phyloP scores from a whole-genome alignment of 2,888 invertebrate genomes.

The Heliconius ethilla region DNA sequence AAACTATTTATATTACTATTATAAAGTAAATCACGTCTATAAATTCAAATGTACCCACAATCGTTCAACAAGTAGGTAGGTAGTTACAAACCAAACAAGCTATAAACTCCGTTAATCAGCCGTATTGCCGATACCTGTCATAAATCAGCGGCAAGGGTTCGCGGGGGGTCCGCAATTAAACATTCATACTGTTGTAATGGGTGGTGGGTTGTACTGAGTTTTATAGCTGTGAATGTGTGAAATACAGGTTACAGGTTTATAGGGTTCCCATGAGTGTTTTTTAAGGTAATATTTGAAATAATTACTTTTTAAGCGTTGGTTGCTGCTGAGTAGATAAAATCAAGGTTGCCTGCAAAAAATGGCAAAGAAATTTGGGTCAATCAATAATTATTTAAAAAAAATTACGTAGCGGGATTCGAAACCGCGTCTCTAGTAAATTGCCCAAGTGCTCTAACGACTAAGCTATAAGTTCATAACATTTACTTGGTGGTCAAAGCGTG shows the following conservation, averaged over 20 bases:
- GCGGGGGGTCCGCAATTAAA: conserved; percentile 46
- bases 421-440: too few relatives aligned
- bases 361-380: too few relatives aligned
- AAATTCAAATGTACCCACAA: not conserved
- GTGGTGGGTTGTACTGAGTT: conserved; percentile 49
- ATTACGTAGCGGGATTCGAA: too few relatives aligned
- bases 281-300: too few relatives aligned
- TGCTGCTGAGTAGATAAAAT: too few relatives aligned
- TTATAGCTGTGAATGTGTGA: conserved; percentile 53
- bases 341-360: too few relatives aligned
- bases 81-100: conserved; percentile 23
- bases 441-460: too few relatives aligned
- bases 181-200: conserved; percentile 51
- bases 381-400: too few relatives aligned
- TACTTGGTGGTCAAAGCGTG: too few relatives aligned
- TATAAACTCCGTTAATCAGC: conserved; percentile 52
- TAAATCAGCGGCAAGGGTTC: conserved; percentile 52
- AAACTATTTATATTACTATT: not conserved
- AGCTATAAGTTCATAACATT: too few relatives aligned
- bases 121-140: conserved; percentile 48
- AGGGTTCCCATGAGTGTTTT: not conserved
- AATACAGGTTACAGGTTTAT: conserved; percentile 37
- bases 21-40: not conserved
- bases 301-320: too few relatives aligned
- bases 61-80: conserved; percentile 4